phyloP scores from a whole-genome alignment of 2,797 vertebrate genomes.

The Botia almorhae region DNA sequence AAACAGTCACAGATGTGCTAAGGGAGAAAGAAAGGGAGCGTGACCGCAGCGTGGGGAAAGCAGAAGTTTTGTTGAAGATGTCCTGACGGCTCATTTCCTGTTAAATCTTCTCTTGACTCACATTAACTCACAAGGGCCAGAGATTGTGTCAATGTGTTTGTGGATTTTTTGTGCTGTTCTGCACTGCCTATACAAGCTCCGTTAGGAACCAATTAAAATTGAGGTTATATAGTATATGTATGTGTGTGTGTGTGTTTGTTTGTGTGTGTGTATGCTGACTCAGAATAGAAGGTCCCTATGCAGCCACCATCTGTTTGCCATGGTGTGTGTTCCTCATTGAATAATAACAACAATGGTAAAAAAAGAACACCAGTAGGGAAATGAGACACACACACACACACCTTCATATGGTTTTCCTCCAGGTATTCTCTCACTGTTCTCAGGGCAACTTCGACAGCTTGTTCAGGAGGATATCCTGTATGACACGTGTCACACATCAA shows the following conservation, averaged over 20 bases:
- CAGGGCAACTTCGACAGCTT: conserved; percentile 84
- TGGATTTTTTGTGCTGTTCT: conserved; percentile 54
- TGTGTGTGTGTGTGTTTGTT: conserved; percentile 9
- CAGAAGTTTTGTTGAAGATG: conserved; percentile 22
- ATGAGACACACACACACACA: conserved; percentile 62
- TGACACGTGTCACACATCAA: conserved; percentile 41
- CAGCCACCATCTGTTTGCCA: conserved; percentile 50
- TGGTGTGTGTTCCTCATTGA: conserved; percentile 22
- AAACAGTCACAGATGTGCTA: conserved; percentile 23
- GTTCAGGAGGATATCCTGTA: conserved; percentile 85
- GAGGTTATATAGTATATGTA: conserved; percentile 8
- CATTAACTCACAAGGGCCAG: conserved; percentile 7
- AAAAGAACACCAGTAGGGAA: conserved; percentile 48
- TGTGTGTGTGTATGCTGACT: conserved; percentile 37
- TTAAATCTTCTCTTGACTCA: conserved; percentile 45
- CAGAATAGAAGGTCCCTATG: conserved; percentile 44
- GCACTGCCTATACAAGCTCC: conserved; percentile 63
- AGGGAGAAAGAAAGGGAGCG: conserved; percentile 16
- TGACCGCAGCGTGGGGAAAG: background rate
- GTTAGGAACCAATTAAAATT: conserved; percentile 80
- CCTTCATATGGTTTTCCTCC: conserved; percentile 84
- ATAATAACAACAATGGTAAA: conserved; percentile 55
- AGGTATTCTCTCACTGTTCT: conserved; percentile 83
- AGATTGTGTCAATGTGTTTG: conserved; percentile 53
- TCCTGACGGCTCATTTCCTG: conserved; percentile 54